A percentile compares a stretch with the other conserved stretches of the same genome.
Evolutionary conservation across 2,797 vertebrate genomes (phyloP).

Genomic region (Danio tinwini): DNA sequence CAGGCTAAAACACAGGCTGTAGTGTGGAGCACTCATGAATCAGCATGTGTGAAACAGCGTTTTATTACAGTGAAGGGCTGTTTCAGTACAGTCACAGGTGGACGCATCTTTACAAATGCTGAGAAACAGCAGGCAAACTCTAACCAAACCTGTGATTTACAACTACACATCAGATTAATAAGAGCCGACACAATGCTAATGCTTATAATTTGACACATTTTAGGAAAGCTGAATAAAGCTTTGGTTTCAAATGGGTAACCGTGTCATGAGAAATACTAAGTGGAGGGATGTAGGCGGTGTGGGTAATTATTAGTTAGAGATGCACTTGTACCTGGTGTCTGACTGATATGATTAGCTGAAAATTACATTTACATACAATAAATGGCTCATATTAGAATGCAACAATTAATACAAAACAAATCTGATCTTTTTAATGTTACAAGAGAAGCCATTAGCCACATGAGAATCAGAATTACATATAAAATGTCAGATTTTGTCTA

Average conservation of each 20-base stretch:
- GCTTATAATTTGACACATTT: conserved; percentile 61
- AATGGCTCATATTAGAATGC: background rate
- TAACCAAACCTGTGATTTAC: conserved; percentile 69
- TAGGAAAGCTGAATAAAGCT: background rate
- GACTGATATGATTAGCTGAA: background rate
- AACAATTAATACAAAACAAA: background rate
- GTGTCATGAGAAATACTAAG: background rate
- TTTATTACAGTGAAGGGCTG: background rate
- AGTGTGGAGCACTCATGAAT: background rate
- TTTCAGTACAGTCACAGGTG: conserved; percentile 57
- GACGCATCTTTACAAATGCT: conserved; percentile 55
- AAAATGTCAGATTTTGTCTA: too few relatives aligned
- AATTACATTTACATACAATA: background rate
- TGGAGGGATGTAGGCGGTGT: background rate
- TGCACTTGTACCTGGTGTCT: background rate
- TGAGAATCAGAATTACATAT: too few relatives aligned
- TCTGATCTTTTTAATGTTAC: too few relatives aligned
- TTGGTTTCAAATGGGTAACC: background rate
- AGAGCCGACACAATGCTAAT: conserved; percentile 74
- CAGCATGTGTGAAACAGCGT: background rate
- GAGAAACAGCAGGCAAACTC: conserved; percentile 48
- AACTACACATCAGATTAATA: conserved; percentile 75
- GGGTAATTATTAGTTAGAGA: background rate
- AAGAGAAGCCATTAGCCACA: too few relatives aligned
- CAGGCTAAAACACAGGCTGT: conserved; percentile 5